Percentiles rank a stretch among this genome's conserved stretches.
phyloP scores from a whole-genome alignment of 2,888 invertebrate species.

The Abrostola tripartita region DNA sequence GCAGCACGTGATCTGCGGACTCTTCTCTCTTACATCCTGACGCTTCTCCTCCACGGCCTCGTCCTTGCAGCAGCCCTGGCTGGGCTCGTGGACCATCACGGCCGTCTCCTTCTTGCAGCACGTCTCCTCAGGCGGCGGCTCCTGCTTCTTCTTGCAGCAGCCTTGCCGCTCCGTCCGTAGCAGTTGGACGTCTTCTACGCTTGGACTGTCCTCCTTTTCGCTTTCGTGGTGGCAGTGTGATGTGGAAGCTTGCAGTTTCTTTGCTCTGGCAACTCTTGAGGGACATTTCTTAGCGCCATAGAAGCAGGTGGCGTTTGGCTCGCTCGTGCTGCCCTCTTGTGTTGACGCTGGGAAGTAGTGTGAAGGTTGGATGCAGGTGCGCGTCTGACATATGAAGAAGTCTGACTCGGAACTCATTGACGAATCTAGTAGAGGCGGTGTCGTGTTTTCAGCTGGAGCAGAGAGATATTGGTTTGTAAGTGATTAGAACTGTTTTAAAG shows the following conservation, averaged over 20 bases:
- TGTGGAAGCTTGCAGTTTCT: slow-evolving; percentile 59
- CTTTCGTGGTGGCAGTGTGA: slow-evolving; percentile 66
- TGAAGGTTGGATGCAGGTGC: slow-evolving; percentile 82
- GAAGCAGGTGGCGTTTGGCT: slow-evolving; percentile 70
- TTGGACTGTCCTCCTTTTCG: slow-evolving; percentile 77
- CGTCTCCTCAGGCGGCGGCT: slow-evolving; percentile 66
- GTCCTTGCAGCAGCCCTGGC: slow-evolving; percentile 57
- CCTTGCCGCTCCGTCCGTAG: slow-evolving; percentile 72
- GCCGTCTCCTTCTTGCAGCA: slow-evolving; percentile 62
- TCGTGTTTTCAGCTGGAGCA: slow-evolving; percentile 78
- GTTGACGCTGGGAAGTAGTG: slow-evolving; percentile 80
- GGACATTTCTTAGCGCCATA: slow-evolving; percentile 82
- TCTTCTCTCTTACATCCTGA: slow-evolving; percentile 69
- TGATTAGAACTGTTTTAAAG: not conserved
- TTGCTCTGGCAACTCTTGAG: slow-evolving; percentile 77
- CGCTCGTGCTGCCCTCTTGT: slow-evolving; percentile 60
- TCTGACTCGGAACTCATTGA: slow-evolving; percentile 77
- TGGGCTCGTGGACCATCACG: slow-evolving; percentile 54
- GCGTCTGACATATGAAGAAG: slow-evolving; percentile 79
- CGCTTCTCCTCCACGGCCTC: slow-evolving; percentile 50
- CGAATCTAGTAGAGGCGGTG: slow-evolving; percentile 78
- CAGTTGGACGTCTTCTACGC: slow-evolving; percentile 77
- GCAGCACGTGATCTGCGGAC: slow-evolving; percentile 80
- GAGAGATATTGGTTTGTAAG: slow-evolving; percentile 6
- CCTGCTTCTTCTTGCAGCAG: slow-evolving; percentile 76